phyloP scores from a whole-genome alignment of 2,888 invertebrate species.

The Hyposoter dolosus region DNA sequence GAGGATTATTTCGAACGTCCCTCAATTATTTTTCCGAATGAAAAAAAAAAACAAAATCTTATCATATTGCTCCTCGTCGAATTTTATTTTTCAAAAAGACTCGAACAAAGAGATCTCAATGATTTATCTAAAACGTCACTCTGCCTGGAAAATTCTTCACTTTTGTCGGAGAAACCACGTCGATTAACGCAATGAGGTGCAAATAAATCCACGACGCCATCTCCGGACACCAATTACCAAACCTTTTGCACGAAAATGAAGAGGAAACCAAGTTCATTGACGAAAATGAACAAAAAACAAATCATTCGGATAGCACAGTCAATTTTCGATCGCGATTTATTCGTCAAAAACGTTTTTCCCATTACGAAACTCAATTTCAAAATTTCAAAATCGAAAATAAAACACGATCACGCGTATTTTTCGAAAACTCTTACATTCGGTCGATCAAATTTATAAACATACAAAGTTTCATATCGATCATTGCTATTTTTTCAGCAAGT shows the following conservation, averaged over 20 bases:
- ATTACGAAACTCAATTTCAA: background rate
- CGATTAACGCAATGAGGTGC: slow-evolving; percentile 13
- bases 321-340: slow-evolving; percentile 9
- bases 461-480: background rate
- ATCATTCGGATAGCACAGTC: slow-evolving; percentile 10
- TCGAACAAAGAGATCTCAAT: background rate
- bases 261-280: slow-evolving; percentile 10
- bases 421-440: too few relatives aligned
- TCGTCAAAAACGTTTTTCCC: background rate
- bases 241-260: slow-evolving; percentile 16
- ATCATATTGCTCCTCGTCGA: background rate
- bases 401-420: background rate
- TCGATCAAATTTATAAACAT: background rate
- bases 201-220: slow-evolving; percentile 28
- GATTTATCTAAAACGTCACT: slow-evolving; percentile 11
- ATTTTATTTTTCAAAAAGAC: slow-evolving; percentile 6
- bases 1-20: slow-evolving; percentile 48
- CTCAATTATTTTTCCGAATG: slow-evolving; percentile 40
- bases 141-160: slow-evolving; percentile 29
- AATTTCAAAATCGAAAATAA: background rate
- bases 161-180: slow-evolving; percentile 26
- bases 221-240: slow-evolving; percentile 17
- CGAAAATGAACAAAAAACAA: background rate
- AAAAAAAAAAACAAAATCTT: slow-evolving; percentile 20
- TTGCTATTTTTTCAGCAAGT: background rate